Percentiles rank a stretch among this genome's conserved stretches.
Conservation (phyloP, 1,140 invertebrate genomes). For the Drosophila pectinifera region DNA sequence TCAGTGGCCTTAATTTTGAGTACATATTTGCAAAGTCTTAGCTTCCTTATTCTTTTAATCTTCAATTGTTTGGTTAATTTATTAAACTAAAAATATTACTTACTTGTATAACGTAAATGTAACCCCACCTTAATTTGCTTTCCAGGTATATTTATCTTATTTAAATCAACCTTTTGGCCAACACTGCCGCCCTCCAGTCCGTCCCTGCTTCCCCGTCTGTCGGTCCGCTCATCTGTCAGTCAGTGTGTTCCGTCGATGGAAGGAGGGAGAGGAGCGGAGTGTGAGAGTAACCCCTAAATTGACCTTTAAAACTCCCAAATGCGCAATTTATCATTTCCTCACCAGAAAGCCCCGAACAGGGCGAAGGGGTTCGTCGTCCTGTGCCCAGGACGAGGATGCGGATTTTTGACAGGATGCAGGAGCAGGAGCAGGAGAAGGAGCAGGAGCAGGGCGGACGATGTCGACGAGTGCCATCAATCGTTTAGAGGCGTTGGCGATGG, state of each 20-base stretch:
- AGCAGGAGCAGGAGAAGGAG: slow-evolving; percentile 17
- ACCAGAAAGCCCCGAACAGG: slow-evolving; percentile 28
- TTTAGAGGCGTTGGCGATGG: slow-evolving; percentile 64
- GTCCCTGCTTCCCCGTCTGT: not conserved
- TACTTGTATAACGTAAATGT: too few species aligned
- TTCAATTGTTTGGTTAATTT: too few species aligned
- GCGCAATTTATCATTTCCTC: slow-evolving; percentile 84
- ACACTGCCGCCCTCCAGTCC: not conserved
- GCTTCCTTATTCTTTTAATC: too few species aligned
- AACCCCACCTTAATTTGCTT: too few species aligned
- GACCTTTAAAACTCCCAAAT: slow-evolving; percentile 85
- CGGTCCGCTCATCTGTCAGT: slow-evolving; percentile 54
- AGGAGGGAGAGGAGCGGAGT: not conserved
- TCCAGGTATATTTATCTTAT: not conserved
- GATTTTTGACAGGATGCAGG: slow-evolving; percentile 53
- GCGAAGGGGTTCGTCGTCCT: slow-evolving; percentile 3
- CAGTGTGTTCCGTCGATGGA: slow-evolving; percentile 33
- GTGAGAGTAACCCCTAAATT: slow-evolving; percentile 79
- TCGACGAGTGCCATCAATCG: slow-evolving; percentile 72
- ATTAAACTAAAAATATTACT: too few species aligned
- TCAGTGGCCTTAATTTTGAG: too few species aligned
- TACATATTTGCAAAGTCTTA: too few species aligned
- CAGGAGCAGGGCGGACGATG: slow-evolving; percentile 18
- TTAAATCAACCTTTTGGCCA: not conserved
- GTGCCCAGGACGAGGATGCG: slow-evolving; percentile 28